A percentile compares a stretch with the other conserved stretches of the same genome.
These are phyloP conservation scores for Melanotaenia duboulayi DNA, from an alignment of 2,113 vertebrate genomes.

Conservation along the genomic window DNA sequence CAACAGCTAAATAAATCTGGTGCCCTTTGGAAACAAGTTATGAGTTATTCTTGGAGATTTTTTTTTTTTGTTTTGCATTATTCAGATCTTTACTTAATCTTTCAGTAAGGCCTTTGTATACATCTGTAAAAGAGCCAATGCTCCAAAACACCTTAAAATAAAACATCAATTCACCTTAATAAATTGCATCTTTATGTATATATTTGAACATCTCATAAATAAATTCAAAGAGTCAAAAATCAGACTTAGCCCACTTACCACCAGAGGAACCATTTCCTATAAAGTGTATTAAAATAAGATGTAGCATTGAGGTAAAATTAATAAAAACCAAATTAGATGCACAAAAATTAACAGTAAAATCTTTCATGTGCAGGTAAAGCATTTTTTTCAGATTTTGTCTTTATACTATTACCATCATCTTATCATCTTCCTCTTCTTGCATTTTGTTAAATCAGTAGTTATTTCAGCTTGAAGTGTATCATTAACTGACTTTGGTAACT, in stretches of 20 bases:
- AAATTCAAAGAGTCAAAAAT: constrained; percentile 9
- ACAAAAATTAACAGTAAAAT: background rate
- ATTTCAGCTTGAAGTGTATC: background rate
- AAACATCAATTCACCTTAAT: background rate
- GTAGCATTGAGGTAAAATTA: constrained; percentile 37
- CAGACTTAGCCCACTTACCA: constrained; percentile 7
- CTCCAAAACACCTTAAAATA: background rate
- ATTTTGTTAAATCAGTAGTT: background rate
- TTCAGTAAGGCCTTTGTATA: no score
- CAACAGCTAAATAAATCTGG: no score
- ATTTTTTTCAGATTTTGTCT: background rate
- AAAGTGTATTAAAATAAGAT: constrained; percentile 16
- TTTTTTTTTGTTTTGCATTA: background rate
- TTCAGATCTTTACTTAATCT: background rate
- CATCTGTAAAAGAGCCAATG: no score
- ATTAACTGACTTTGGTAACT: background rate
- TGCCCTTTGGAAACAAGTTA: no score
- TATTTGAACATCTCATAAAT: constrained; percentile 33
- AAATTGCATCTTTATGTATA: background rate
- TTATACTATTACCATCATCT: no score
- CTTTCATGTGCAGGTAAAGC: background rate
- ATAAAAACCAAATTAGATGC: background rate
- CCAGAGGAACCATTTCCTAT: background rate
- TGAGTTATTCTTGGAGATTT: no score
- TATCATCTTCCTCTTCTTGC: background rate